Conservation (phyloP, 2,797 vertebrate genomes). For the Bradypodion ventrale region DNA sequence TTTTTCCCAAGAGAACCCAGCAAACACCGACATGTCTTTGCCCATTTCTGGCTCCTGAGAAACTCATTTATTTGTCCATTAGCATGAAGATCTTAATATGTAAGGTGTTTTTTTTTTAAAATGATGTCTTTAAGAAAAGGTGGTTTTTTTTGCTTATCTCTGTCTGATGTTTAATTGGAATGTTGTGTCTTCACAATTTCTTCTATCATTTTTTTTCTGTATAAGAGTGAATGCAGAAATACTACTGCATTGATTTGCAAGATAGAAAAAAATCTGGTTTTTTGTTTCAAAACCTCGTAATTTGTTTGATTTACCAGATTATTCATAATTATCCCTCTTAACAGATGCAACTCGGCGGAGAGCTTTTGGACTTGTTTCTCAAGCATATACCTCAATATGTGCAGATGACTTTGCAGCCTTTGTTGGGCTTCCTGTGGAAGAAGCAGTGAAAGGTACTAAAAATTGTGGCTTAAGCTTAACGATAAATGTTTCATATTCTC, state of each 20-base stretch:
- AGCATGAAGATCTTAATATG: neutral
- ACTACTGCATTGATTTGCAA: neutral
- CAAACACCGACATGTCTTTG: neutral
- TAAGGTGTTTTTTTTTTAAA: no score
- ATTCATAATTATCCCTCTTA: neutral
- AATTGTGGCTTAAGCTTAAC: neutral
- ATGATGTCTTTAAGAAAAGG: neutral
- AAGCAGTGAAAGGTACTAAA: slow-evolving; percentile 91
- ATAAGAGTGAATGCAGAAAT: no score
- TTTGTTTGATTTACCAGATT: neutral
- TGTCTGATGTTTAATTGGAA: neutral
- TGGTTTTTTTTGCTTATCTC: neutral
- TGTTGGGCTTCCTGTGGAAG: slow-evolving; percentile 94
- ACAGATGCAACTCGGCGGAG: slow-evolving; percentile 88
- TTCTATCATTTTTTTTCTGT: neutral
- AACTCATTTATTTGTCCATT: neutral
- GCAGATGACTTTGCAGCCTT: slow-evolving; percentile 95
- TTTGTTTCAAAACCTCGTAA: neutral
- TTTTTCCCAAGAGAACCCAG: neutral
- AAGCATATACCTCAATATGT: slow-evolving; percentile 94
- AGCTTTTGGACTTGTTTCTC: slow-evolving; percentile 91
- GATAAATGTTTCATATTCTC: no score
- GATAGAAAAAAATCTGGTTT: neutral
- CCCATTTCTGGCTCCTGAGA: neutral
- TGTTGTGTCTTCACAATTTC: neutral